These are phyloP conservation scores for Aphelenchoides fujianensis DNA, from an alignment of 1,140 invertebrate genomes.

Conservation along the genomic window DNA sequence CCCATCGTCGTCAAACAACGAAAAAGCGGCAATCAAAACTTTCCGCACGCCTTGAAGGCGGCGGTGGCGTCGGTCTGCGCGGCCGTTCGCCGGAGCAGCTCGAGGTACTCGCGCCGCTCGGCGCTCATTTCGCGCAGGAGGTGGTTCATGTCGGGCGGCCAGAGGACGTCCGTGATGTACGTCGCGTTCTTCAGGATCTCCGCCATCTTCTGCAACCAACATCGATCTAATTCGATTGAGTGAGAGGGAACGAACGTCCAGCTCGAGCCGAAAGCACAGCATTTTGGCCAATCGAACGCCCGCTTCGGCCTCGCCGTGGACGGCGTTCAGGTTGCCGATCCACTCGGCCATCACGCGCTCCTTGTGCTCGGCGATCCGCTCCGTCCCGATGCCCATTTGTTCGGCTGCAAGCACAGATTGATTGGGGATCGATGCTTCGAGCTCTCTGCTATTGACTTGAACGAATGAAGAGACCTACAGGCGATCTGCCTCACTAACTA, in stretches of 20 bases:
- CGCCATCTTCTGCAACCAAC: background rate
- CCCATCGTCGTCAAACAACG: background rate
- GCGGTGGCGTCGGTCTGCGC: background rate
- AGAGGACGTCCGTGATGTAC: background rate
- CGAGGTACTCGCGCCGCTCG: background rate
- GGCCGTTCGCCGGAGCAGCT: background rate
- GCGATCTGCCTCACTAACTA: no score
- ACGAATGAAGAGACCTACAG: no score
- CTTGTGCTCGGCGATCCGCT: no score
- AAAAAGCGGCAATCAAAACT: background rate
- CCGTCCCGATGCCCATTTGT: no score
- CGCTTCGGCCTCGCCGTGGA: background rate
- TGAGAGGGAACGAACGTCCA: background rate
- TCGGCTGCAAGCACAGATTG: no score
- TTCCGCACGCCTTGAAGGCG: background rate
- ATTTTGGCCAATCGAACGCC: background rate
- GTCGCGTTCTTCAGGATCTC: background rate
- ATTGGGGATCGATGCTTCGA: no score
- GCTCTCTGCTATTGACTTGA: no score
- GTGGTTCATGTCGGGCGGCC: background rate
- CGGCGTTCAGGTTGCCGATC: no score
- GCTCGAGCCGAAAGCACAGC: background rate
- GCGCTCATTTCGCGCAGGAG: background rate
- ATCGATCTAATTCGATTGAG: background rate
- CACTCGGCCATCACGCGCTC: no score